Base-by-base conservation (phyloP, 2,797 vertebrate species). In the Poecilia velifera region DNA sequence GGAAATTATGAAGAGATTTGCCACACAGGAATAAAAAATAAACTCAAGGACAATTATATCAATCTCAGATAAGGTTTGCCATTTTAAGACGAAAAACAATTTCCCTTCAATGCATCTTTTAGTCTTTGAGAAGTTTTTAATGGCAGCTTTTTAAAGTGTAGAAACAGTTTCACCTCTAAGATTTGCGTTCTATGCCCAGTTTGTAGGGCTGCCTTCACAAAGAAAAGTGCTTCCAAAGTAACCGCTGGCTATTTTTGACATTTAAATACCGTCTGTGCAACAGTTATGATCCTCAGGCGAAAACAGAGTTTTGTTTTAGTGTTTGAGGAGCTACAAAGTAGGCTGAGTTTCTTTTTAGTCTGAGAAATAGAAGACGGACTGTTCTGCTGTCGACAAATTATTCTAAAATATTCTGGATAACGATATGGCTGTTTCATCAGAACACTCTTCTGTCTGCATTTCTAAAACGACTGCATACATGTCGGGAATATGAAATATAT, bases 191-290 rank as follows among this genome's bases (percentile, higher is more conserved):
- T 73, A 39, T 55, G 70, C 70, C 41, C 36, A 62, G 78, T 46
- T 90, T 81, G 57, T 81, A 81, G 77, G 59, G 46, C 20, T 82
- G 57, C 74, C 59, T 85, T 85, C 79, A 85, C 78, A 80, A 74
- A 77, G 76, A 86, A 78, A 83, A 79, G 72, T 55, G 81, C 77
- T 85, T 77, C 78, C 72, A 85, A 85, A 89, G 79, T 81, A 80
- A 89, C 79, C 84, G 71, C 86, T 64, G 73, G 81, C 82, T 78
- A 83, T 78, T 79, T 90, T 10, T 89, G 81, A 87, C 87, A 91
- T 91, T 87, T 78, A 88, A 77, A 89, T 74, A 84, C 43, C 0
- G 18, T 12, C 82, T 76, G 43, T 79, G 83, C 86, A 83, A 82
- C 43, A 72, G 68, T 89, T 82, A 80, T n/a, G 51, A 79, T 82